Evolutionary conservation across 2,113 vertebrate species (phyloP).

Genomic region (Grus americana): DNA sequence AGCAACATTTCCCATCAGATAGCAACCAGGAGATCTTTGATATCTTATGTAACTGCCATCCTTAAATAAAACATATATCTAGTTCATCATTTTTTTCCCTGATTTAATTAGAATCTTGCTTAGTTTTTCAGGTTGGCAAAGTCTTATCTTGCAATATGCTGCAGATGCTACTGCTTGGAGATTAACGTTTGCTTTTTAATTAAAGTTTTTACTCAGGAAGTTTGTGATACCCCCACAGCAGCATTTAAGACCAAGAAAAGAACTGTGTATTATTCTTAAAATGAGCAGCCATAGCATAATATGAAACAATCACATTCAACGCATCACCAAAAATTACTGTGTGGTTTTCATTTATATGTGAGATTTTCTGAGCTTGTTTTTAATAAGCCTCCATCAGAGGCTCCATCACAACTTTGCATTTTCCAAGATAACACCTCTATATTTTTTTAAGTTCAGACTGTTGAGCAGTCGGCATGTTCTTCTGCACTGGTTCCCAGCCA

Average conservation of each 20-base stretch:
- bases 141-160: conserved; percentile 45
- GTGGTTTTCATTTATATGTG: neutral
- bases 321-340: neutral
- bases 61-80: conserved; percentile 47
- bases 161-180: conserved; percentile 31
- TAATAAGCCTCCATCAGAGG: neutral
- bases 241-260: conserved; percentile 24
- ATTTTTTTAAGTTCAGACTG: neutral
- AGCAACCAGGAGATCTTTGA: conserved; percentile 25
- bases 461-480: neutral
- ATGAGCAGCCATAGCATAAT: neutral
- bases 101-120: conserved; percentile 62
- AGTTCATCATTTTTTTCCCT: neutral
- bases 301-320: neutral
- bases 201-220: conserved; percentile 32
- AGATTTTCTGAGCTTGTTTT: neutral
- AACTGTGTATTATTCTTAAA: conserved; percentile 25
- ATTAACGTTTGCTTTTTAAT: conserved; percentile 55
- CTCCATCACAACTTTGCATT: neutral
- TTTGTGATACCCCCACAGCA: conserved; percentile 24
- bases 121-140: conserved; percentile 33
- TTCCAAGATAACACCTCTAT: neutral
- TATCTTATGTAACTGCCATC: conserved; percentile 49
- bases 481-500: neutral
- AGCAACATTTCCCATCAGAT: conserved; percentile 29